phyloP scores from a whole-genome alignment of 2,888 invertebrate species.

The Drosophila mettleri region DNA sequence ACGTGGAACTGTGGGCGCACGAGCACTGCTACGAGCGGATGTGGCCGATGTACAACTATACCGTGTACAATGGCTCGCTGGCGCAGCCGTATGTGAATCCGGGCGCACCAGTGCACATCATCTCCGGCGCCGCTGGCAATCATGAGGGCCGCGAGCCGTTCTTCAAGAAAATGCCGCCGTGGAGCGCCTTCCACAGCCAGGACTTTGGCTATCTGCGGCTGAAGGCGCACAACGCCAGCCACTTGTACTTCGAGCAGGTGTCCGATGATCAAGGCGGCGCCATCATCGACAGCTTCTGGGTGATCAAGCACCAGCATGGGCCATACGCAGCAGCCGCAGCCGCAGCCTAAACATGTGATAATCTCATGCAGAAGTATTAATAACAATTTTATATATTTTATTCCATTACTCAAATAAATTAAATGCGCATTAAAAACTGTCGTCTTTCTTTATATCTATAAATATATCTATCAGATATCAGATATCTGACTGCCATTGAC shows the following conservation, averaged over 20 bases:
- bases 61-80: slow-evolving; percentile 88
- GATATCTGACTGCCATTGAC: background rate
- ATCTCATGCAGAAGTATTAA: no score
- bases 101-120: slow-evolving; percentile 95
- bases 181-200: slow-evolving; percentile 93
- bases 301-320: slow-evolving; percentile 87
- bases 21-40: slow-evolving; percentile 98
- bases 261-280: slow-evolving; percentile 90
- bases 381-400: slow-evolving; percentile 23
- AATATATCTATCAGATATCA: no score
- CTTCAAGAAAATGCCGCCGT: slow-evolving; percentile 86
- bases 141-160: slow-evolving; percentile 93
- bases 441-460: background rate
- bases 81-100: slow-evolving; percentile 87
- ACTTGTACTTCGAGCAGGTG: slow-evolving; percentile 95
- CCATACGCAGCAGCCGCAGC: no score
- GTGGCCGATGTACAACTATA: slow-evolving; percentile 96
- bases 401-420: slow-evolving; percentile 5
- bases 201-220: slow-evolving; percentile 98
- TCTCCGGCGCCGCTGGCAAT: slow-evolving; percentile 95
- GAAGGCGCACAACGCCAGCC: slow-evolving; percentile 91
- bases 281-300: slow-evolving; percentile 89
- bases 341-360: slow-evolving; percentile 24
- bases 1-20: slow-evolving; percentile 97
- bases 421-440: background rate